These are phyloP conservation scores for Peromyscus aztecus DNA, from an alignment of 2,797 vertebrate genomes.

Conservation along the genomic window DNA sequence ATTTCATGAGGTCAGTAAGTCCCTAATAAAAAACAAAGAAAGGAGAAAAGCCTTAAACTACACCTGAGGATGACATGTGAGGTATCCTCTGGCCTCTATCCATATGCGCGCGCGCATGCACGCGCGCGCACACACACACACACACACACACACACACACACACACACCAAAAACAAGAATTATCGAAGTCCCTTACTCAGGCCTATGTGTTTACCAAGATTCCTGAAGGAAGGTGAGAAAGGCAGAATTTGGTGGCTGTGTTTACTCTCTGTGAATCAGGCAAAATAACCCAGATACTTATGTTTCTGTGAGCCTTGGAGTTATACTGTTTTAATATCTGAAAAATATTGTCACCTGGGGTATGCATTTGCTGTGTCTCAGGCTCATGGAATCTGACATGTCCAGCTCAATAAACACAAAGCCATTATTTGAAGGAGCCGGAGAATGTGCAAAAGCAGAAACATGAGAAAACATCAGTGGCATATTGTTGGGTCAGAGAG, in stretches of 20 bases:
- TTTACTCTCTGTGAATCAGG: not conserved
- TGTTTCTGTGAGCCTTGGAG: not conserved
- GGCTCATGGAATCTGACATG: not conserved
- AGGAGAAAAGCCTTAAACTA: not conserved
- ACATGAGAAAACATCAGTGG: not conserved
- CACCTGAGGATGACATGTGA: not conserved
- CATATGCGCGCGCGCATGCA: too few relatives aligned
- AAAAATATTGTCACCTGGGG: not conserved
- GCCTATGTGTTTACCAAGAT: not conserved
- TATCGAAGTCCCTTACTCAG: accelerated
- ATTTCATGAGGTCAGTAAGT: not conserved
- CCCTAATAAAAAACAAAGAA: too few relatives aligned
- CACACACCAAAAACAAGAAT: not conserved
- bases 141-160: not conserved
- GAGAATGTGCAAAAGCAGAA: not conserved
- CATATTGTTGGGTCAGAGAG: not conserved
- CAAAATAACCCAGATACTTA: not conserved
- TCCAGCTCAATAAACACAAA: not conserved
- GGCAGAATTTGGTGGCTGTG: not conserved
- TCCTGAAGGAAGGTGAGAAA: not conserved
- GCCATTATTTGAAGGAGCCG: not conserved
- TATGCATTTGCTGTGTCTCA: not conserved
- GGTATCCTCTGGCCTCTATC: not conserved
- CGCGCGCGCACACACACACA: too few relatives aligned
- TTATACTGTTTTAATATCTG: not conserved